Evolutionary conservation across 1,140 invertebrate genomes (phyloP), one percentile per base, ranked within the genome.

Genomic region (Tenebrio molitor): DNA sequence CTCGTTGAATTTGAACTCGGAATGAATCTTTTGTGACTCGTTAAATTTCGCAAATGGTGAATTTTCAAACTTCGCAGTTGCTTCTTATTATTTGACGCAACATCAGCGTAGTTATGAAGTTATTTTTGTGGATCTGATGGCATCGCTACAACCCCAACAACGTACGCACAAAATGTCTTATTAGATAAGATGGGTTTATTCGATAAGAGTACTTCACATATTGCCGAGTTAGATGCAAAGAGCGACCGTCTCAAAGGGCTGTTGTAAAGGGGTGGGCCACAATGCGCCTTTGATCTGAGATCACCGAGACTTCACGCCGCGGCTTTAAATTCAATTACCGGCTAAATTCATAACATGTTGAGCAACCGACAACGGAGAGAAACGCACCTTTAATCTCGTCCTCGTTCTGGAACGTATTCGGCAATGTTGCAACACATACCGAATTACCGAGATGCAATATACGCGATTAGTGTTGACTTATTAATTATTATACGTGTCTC

Each of bases 281-380:
- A 42, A 62, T 62, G 36, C 21, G 46, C 58, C 69, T 70, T 70
- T 70, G 69, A 70, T 70, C 69, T 70, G 21, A 29, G 69, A 62
- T 70, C 69, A 70, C 69, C 53, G 46, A 62, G 69, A 39, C 50
- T 70, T 70, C 50, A 70, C 69, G 53, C 69, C 69, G 53, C 23
- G 69, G 41, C 69, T 53, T 42, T 44, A 70, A 70, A 70, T 70
- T 70, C 53, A 70, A 70, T 70, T 70, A 70, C 53, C 7, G 44
- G 15, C 16, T 23, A 44, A 62, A 70, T 70, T 70, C 53, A 70
- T 58, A 58, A 69, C 29, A 53, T 36, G 46, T 53, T 62, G 44
- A 41, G 46, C 19, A 58, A 36, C 34, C 63, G 21, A 65, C 15
- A 65, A 17, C 21, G 53, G 53, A 29, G 62, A 2, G 29, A 53